These are phyloP conservation scores for Scelioninae gen. 1 DNA, from an alignment of 2,888 invertebrate genomes.

Conservation along the genomic window DNA sequence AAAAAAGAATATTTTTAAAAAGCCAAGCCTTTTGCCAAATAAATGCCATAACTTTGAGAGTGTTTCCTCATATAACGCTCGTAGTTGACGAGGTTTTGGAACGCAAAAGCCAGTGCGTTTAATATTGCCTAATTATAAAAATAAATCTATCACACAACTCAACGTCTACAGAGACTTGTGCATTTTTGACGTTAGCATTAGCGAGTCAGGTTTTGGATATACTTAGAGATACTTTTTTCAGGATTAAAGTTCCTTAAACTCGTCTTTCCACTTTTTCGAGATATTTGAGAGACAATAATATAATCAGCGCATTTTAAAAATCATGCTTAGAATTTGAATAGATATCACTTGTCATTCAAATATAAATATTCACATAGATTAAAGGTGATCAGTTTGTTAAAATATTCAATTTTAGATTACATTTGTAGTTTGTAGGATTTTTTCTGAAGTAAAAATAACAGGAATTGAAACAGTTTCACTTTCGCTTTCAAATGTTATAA, in stretches of 20 bases:
- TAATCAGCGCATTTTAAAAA: slow-evolving; percentile 13
- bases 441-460: no score
- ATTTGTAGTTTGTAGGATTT: no score
- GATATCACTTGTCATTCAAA: slow-evolving; percentile 15
- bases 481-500: no score
- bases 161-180: not conserved
- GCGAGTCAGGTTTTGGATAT: slow-evolving; percentile 30
- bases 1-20: slow-evolving; percentile 15
- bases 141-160: not conserved
- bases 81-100: slow-evolving; percentile 10
- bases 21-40: slow-evolving; percentile 34
- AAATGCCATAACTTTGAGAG: slow-evolving; percentile 19
- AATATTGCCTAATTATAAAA: slow-evolving; percentile 44
- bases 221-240: slow-evolving; percentile 28
- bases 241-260: slow-evolving; percentile 36
- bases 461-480: no score
- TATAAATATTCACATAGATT: slow-evolving; percentile 8
- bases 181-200: slow-evolving; percentile 1
- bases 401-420: not conserved
- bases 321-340: slow-evolving; percentile 25
- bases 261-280: slow-evolving; percentile 24
- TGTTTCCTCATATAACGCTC: not conserved
- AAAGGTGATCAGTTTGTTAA: not conserved
- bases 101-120: not conserved
- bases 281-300: slow-evolving; percentile 50